Evolutionary conservation across 64 coral and sea anemone species (phyloP), one percentile per base, ranked within the genome.

Genomic region (Pocillopora damicornis): DNA sequence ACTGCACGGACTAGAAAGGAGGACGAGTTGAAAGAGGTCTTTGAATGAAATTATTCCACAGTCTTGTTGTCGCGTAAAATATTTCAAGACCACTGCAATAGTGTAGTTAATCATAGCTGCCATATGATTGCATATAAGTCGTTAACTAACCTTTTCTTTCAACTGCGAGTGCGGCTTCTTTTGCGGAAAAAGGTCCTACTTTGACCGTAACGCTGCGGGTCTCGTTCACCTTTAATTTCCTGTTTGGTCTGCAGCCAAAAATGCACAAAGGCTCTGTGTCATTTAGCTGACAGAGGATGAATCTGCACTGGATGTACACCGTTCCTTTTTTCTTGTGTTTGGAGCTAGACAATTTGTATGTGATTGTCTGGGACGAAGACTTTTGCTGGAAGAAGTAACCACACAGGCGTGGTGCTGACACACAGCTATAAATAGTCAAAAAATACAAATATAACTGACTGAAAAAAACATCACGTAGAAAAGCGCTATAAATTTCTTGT

Each of bases 141-240:
- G 26, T 58, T 26, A 58, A 15, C 81, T 72, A 22, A 85, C 81
- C 81, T 72, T 85, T 51, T 51, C 42, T 51, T 51, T 51, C 42
- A 4, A 51, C 42, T 7, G 42, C 42, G 7, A 51, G 37, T 2
- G 67, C 36, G 20, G 11, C 1, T 15, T 25, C 18, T 5, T 23
- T 68, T 9, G 11, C 14, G 4, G 81, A 23, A 9, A 85, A 73
- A 56, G 81, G 81, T 58, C 81, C 81, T 1, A 14, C 81, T 56
- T 42, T 17, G 0, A 68, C 56, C 2, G 25, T 22, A 14, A 85
- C 13, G 10, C 17, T 65, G 22, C 1, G 17, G 13, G 38, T 45
- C 2, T 72, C 9, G 6, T 22, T 14, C 5, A 34, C 2, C 58
- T 56, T 6, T 26, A 30, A 26, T 38, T 58, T n/a, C 15, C 58